Evolutionary conservation across 1,140 invertebrate species (phyloP).

Genomic region (Proales similis): DNA sequence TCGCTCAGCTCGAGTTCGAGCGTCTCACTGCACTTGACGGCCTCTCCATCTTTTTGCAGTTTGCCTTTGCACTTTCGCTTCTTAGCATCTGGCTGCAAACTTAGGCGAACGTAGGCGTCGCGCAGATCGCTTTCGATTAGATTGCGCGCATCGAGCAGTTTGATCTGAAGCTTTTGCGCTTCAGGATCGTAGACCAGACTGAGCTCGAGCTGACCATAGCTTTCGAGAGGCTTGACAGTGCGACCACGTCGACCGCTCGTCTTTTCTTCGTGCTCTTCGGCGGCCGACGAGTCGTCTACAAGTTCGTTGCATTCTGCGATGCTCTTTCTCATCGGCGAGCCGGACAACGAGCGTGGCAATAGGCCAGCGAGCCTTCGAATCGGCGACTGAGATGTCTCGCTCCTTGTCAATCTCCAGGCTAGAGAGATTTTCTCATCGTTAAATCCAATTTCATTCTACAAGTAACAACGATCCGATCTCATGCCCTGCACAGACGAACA

Average conservation of each 20-base stretch:
- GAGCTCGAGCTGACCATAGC: background rate
- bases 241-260: background rate
- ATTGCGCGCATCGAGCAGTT: slow-evolving; percentile 46
- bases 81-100: slow-evolving; percentile 71
- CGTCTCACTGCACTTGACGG: slow-evolving; percentile 79
- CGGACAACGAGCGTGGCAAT: too few relatives aligned
- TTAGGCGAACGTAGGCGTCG: slow-evolving; percentile 87
- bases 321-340: too few relatives aligned
- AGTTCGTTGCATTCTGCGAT: too few relatives aligned
- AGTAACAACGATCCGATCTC: too few relatives aligned
- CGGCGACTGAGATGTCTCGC: too few relatives aligned
- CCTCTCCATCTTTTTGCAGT: slow-evolving; percentile 70
- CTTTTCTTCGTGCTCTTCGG: too few relatives aligned
- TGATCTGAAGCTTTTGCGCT: background rate
- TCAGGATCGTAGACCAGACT: background rate
- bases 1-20: slow-evolving; percentile 47
- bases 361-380: too few relatives aligned
- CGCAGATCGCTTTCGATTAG: slow-evolving; percentile 80
- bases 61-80: slow-evolving; percentile 84
- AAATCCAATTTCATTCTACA: too few relatives aligned
- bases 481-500: too few relatives aligned
- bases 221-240: background rate
- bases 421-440: too few relatives aligned
- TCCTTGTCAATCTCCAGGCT: too few relatives aligned
- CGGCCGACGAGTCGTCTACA: too few relatives aligned